Percentiles rank a stretch among this genome's conserved stretches.
Conservation (phyloP, 1,140 invertebrate genomes). For the Archivesica marissinica region DNA sequence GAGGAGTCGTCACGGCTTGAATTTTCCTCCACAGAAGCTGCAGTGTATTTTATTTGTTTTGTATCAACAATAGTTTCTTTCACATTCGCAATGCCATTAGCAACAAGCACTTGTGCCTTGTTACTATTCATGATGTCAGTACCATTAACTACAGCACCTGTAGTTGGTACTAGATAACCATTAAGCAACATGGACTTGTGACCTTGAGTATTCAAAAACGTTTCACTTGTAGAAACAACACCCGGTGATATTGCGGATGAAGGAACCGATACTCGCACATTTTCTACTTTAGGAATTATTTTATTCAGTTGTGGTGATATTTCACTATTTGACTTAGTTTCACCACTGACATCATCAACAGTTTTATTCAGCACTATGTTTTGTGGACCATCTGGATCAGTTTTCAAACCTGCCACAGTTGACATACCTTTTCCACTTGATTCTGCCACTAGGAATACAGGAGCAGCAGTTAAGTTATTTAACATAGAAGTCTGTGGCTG, state of each 20-base stretch:
- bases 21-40: neutral
- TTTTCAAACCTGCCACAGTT: neutral
- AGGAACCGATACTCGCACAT: neutral
- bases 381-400: neutral
- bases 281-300: neutral
- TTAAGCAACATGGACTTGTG: no score
- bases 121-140: neutral
- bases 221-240: neutral
- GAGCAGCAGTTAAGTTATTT: neutral
- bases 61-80: neutral
- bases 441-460: neutral
- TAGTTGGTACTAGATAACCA: no score
- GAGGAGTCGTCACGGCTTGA: neutral
- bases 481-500: slow-evolving; percentile 9
- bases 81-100: neutral
- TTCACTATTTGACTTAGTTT: neutral
- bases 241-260: neutral
- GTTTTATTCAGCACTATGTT: no score
- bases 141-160: neutral
- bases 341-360: neutral
- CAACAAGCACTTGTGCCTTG: neutral
- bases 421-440: neutral
- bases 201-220: no score
- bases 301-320: neutral
- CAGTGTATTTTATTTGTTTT: neutral